Base-by-base conservation (phyloP, 2,113 vertebrate genomes). In the Gila orcuttii region DNA sequence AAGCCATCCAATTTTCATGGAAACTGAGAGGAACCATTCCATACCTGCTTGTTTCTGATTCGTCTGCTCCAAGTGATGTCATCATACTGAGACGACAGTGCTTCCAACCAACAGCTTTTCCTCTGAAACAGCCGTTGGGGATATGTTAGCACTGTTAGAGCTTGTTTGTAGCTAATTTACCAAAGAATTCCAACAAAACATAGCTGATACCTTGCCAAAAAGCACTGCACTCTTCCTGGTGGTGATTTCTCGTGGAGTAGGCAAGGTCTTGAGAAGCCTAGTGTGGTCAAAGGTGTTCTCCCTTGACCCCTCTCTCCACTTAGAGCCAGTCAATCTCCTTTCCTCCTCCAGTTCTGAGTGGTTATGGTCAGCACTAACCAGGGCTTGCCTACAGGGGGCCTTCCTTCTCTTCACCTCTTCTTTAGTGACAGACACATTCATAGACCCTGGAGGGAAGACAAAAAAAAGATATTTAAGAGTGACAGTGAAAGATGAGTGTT, bases 391-490 rank as follows among this genome's bases (percentile, higher is more conserved):
- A 83, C 87, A 89, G 73, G 89, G 82, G 3, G 45, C 86, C 87
- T 95, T 89, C 77, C 76, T 87, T 91, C 83, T 88, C 93, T 96
- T 97, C 88, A 96, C 95, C 88, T 96, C 95, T 0, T 92, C 93
- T 88, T 97, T 94, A 0, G 83, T 19, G 25, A 84, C 86, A 50
- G 86, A 45, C 81, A 86, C 39, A 75, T 77, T 88, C 55, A 83
- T 94, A 64, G 93, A 89, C 5, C 95, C 97, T 87, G 87, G 78
- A 33, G 79, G 17, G 17, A 21, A 73, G 9, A 5, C 25, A 36
- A 55, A 28, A 17, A 36, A n/a, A 57, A 23, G 10, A 80, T 13
- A 15, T 31, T 23, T 5, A 79, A 36, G 33, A 60, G 23, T 62
- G 42, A 84, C 13, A 75, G 23, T 71, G 57, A 76, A 64, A 64